Evolutionary conservation across 1,140 invertebrate genomes (phyloP).

Genomic region (Trachelipus rathkii): DNA sequence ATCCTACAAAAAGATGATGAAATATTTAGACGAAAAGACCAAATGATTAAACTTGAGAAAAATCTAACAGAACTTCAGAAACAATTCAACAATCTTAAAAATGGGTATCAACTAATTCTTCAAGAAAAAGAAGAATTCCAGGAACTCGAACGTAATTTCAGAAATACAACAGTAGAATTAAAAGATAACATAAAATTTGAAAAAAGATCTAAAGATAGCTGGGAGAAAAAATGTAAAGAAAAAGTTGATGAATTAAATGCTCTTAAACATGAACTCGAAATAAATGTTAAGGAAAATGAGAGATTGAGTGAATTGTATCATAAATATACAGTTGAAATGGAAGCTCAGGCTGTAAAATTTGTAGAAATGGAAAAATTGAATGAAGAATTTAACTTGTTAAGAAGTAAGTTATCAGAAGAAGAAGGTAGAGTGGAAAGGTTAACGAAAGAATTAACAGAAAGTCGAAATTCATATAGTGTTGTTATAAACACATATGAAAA

Average conservation of each 20-base stretch:
- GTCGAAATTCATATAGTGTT: background rate
- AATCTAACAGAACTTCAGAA: constrained; percentile 23
- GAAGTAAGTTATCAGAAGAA: background rate
- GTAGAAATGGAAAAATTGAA: background rate
- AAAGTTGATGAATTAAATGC: background rate
- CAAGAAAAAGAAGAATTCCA: constrained; percentile 32
- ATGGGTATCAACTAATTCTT: constrained; percentile 27
- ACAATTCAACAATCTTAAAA: constrained; percentile 27
- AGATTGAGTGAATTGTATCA: background rate
- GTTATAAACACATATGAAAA: background rate
- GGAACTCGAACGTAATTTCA: constrained; percentile 31
- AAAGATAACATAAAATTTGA: constrained; percentile 36
- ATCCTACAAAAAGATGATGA: constrained; percentile 39
- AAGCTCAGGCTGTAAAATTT: background rate
- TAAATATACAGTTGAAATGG: background rate
- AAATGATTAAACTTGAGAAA: constrained; percentile 22
- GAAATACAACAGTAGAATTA: constrained; percentile 26
- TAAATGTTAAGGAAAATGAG: background rate
- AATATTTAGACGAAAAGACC: constrained; percentile 26
- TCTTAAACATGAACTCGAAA: background rate
- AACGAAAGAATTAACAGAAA: background rate
- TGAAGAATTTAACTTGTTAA: background rate
- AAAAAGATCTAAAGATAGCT: constrained; percentile 35
- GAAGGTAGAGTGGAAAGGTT: background rate
- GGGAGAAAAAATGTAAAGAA: constrained; percentile 24